Evolutionary conservation across 2,888 invertebrate species (phyloP), one percentile per base, ranked within the genome.

Genomic region (Polia nebulosa): DNA sequence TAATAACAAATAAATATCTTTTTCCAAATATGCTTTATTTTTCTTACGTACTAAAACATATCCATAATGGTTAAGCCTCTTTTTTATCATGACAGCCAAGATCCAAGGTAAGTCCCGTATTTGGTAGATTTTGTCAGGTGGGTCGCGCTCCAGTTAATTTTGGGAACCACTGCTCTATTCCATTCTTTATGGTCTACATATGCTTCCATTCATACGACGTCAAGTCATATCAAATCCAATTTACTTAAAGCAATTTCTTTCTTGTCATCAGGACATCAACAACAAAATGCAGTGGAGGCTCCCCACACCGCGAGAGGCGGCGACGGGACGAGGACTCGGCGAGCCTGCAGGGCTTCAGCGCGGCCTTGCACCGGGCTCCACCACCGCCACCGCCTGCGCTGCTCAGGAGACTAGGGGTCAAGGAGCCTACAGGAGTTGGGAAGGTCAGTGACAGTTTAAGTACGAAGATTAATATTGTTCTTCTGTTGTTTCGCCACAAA

Each of bases 371-470:
- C 85, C 96, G 97, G 61, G 96, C 96, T 8, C 97, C 98, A 2
- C 98, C 98, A 0, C 97, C 98, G 0, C 97, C 97, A 0, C 98
- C 98, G 1, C 98, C 98, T 0, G 97, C 97, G 13, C 95, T 98
- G 61, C 96, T 98, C 25, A 95, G 98, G 63, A 94, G 97, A 79
- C 97, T 98, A 61, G 98, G 98, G 45, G 97, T 97, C 61, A 97
- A 97, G 85, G 98, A 98, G 91, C 96, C 97, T 76, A 97, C 97
- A 13, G 98, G 98, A 8, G 97, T 98, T 80, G 98, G 98, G 77
- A 98, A 98, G 97, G 98, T 98, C 91, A 93, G 96, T 80, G n/a
- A 11, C 11, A 11, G 9, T 41, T 29, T 27, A 0, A 17, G 20
- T 32, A 17, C 0, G 5, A 44, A 44, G 1, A 7, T 20, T n/a